Base-by-base conservation (phyloP, 2,113 vertebrate species). In the Phaethornis superciliosus region DNA sequence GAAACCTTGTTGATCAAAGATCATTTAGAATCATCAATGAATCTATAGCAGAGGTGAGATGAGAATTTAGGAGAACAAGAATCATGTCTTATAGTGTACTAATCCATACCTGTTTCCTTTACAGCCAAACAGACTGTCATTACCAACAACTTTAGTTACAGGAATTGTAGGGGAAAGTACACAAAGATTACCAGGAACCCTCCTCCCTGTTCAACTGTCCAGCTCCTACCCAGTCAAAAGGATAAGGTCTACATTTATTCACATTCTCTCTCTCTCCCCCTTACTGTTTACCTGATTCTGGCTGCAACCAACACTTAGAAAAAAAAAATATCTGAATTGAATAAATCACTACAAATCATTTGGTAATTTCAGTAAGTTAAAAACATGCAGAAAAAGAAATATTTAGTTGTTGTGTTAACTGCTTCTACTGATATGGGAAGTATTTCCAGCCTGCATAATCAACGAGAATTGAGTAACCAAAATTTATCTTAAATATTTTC, bases 71-170 rank as follows among this genome's bases (percentile, higher is more conserved):
- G 14, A 67, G 14, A 52, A 75, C 9, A 52, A 59, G 26, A 67
- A 56, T 13, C 3, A 1, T 6, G 16, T 28, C 1, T 0, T 51
- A 65, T 5, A 30, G 21, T 28, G 10, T 35, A 58, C 11, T 52
- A 81, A 70, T 51, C 21, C 27, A 71, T 24, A 51, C 1, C 28
- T 62, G 27, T 42, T 85, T 69, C 71, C 58, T 59, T 49, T 47
- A 65, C 22, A 81, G 52, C 3, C 70, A 51, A 23, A 67, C 54
- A 32, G 9, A 35, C 8, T 35, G 23, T 22, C 26, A 33, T 30
- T 47, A 82, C 20, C 63, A 88, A 37, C 23, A 91, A 56, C 15
- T 21, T 16, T 0, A 33, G n/a, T 19, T 32, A 59, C 0, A 0
- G 42, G 8, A 79, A n/a, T 59, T 82, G 44, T 47, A n/a, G 0